Base-by-base conservation (phyloP, 2,797 vertebrate genomes). In the Alca torda region DNA sequence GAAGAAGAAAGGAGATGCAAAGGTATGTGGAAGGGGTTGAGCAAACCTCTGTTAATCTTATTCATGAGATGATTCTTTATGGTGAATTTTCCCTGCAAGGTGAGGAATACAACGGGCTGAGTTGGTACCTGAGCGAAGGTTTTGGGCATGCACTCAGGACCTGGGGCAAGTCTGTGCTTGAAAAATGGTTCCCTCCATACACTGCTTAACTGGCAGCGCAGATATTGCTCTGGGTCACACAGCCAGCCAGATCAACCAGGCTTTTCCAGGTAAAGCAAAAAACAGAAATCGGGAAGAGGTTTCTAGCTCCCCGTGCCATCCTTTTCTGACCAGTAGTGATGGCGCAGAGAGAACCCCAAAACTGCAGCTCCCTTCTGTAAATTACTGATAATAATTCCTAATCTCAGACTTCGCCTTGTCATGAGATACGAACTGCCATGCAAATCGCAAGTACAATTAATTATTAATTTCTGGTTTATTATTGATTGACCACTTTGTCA, bases 401-500 rank as follows among this genome's bases (percentile, higher is more conserved):
- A 74, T 11, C 10, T 67, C 41, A 89, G 28, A 46, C 20, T 81
- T 73, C 17, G 7, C 7, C 50, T 43, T 65, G 56, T 37, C 5
- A 0, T 1, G 0, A 61, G 64, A 56, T 78, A 69, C 19, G 41
- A 89, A 39, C n/a, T n/a, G 23, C 57, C 64, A 14, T 60, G 25
- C 35, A 95, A 77, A 82, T 24, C 75, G 31, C 1, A 4, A 70
- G 23, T 30, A 28, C 28, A 84, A 83, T 86, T 95, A 82, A 84
- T 93, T 78, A 93, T 88, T 94, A 83, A 69, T 93, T 88, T 96
- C 65, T 92, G 37, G 48, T 88, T 86, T 91, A 74, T 57, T 86
- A 87, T 67, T 81, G 89, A 94, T 63, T 87, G 90, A 90, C 64
- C 20, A 74, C 90, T 87, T 97, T 53, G 50, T 53, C 45, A 75